phyloP scores from a whole-genome alignment of 2,888 invertebrate species.

The Masnerella sp. region DNA sequence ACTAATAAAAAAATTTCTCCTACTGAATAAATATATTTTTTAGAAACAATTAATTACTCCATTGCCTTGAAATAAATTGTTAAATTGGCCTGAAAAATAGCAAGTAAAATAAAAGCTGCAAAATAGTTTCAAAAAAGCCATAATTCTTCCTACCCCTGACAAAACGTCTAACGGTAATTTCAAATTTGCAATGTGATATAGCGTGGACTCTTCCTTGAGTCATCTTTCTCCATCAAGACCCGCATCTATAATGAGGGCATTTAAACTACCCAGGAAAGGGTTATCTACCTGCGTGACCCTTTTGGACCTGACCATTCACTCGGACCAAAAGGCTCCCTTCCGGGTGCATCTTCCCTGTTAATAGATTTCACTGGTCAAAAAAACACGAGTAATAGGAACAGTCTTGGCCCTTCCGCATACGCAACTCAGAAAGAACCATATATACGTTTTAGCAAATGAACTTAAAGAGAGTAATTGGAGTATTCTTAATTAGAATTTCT shows the following conservation, averaged over 20 bases:
- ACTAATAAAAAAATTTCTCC: too few species aligned
- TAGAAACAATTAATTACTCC: too few species aligned
- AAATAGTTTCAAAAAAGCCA: conserved; percentile 19
- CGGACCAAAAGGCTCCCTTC: conserved; percentile 49
- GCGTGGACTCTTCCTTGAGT: conserved; percentile 22
- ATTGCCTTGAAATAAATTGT: too few species aligned
- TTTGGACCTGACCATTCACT: conserved; percentile 67
- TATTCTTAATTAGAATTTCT: conserved; percentile 16
- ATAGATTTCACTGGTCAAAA: conserved; percentile 32
- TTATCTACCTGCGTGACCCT: conserved; percentile 75
- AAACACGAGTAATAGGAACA: conserved; percentile 23
- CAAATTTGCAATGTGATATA: conserved; percentile 51
- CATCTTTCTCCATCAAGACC: conserved; percentile 41
- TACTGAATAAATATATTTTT: too few species aligned
- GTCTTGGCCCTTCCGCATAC: not conserved
- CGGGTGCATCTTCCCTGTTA: conserved; percentile 36
- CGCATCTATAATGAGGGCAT: conserved; percentile 63
- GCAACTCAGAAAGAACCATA: not conserved
- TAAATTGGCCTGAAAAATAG: too few species aligned
- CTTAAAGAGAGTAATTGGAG: conserved; percentile 36
- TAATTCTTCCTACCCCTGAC: conserved; percentile 36
- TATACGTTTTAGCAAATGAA: not conserved
- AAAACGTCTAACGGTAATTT: conserved; percentile 55
- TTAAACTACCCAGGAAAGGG: conserved; percentile 72
- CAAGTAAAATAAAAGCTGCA: too few species aligned